phyloP scores from a whole-genome alignment of 2,797 vertebrate species.

The Dicrostonyx torquatus region DNA sequence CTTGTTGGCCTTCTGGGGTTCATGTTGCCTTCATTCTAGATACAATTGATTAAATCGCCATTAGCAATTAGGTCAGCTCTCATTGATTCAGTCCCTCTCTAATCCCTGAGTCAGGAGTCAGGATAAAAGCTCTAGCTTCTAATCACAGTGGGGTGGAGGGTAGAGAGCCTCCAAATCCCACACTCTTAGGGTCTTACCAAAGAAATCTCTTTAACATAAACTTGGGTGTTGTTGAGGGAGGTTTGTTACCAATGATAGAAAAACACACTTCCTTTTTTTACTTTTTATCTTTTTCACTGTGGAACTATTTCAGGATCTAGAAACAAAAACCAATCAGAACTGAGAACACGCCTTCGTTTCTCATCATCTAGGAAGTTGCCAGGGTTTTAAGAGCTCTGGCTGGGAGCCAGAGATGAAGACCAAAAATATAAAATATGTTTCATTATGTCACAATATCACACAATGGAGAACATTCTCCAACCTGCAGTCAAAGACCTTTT shows the following conservation, averaged over 20 bases:
- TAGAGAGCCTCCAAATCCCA: not conserved
- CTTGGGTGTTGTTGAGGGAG: not conserved
- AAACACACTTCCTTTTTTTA: not conserved
- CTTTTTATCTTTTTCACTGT: not conserved
- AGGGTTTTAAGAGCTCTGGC: not conserved
- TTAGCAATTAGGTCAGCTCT: not conserved
- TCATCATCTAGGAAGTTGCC: not conserved
- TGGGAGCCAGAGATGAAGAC: not conserved
- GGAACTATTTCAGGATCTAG: slow-evolving; percentile 1
- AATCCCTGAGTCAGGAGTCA: no score
- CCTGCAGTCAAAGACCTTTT: not conserved
- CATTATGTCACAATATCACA: no score
- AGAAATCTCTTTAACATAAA: not conserved
- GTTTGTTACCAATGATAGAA: not conserved
- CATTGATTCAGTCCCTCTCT: not conserved
- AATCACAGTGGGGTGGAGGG: no score
- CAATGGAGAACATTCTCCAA: not conserved
- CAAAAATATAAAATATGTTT: not conserved
- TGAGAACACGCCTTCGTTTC: not conserved
- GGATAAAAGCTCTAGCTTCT: not conserved
- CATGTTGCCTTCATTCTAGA: not conserved
- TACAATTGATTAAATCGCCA: not conserved
- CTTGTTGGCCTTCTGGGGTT: not conserved
- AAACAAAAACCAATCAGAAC: not conserved
- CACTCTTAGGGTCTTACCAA: not conserved